These are phyloP conservation scores for Pandion haliaetus DNA, from an alignment of 2,113 vertebrate species.

Conservation along the genomic window DNA sequence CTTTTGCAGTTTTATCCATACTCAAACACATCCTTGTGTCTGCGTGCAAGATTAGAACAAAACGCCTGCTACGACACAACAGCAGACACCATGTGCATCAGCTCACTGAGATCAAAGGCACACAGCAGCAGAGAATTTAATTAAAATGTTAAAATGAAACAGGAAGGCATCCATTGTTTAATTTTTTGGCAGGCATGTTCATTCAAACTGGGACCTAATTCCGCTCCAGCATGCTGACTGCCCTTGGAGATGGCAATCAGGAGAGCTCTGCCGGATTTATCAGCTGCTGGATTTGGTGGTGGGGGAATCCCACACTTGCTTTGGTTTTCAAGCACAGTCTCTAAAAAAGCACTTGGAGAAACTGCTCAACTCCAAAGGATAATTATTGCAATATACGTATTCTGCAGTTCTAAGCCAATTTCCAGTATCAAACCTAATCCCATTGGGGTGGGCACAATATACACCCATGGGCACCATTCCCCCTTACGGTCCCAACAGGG, in stretches of 20 bases:
- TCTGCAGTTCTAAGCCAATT: not conserved
- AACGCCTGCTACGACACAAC: not conserved
- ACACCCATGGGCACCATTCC: not conserved
- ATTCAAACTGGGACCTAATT: not conserved
- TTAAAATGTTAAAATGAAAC: slow-evolving; percentile 62
- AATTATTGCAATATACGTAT: not conserved
- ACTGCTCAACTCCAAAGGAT: not conserved
- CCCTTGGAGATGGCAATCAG: slow-evolving; percentile 1
- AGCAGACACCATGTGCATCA: not conserved
- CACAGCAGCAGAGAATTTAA: slow-evolving; percentile 43
- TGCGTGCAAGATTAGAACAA: not conserved
- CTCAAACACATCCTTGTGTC: not conserved
- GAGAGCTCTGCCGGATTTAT: not conserved
- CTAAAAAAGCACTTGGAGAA: not conserved
- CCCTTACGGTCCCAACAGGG: not conserved
- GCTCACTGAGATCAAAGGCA: slow-evolving; percentile 37
- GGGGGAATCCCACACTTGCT: not conserved
- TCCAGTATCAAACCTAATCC: not conserved
- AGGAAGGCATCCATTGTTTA: slow-evolving; percentile 51
- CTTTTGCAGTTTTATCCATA: not conserved
- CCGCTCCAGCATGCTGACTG: not conserved
- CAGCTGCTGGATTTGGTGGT: not conserved
- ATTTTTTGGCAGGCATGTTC: slow-evolving; percentile 33
- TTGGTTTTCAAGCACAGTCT: not conserved
- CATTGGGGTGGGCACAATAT: accelerated